A percentile compares a stretch with the other conserved stretches of the same genome.
phyloP scores from a whole-genome alignment of 2,888 invertebrate species.

The Pristionchus arcanus region DNA sequence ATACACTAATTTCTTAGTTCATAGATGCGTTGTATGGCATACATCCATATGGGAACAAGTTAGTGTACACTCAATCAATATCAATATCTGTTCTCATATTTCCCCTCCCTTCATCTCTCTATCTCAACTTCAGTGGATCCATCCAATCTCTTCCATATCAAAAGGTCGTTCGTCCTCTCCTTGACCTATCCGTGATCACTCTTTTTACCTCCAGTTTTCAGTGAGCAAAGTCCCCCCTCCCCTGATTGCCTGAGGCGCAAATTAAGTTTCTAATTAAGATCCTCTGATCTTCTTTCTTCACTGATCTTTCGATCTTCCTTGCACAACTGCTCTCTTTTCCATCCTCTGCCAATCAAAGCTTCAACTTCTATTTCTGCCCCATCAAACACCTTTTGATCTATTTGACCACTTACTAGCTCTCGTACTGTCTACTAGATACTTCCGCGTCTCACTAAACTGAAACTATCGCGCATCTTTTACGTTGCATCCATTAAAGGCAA shows the following conservation, averaged over 20 bases:
- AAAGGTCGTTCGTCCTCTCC: conserved; percentile 11
- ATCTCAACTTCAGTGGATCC: neutral
- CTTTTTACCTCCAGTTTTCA: neutral
- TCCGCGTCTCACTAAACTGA: neutral
- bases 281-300: neutral
- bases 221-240: neutral
- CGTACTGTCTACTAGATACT: neutral
- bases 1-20: neutral
- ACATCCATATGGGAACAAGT: conserved; percentile 4
- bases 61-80: conserved; percentile 26
- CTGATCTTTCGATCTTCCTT: neutral
- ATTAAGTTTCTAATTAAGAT: conserved; percentile 22
- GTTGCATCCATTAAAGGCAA: neutral
- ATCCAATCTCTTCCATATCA: neutral
- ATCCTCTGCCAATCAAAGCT: neutral
- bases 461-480: neutral
- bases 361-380: neutral
- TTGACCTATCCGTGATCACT: conserved; percentile 45
- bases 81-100: conserved; percentile 27
- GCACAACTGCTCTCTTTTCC: conserved; percentile 4
- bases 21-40: neutral
- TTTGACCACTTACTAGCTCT: neutral
- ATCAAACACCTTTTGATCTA: neutral
- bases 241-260: neutral
- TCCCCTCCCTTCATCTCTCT: neutral